Evolutionary conservation across 2,888 invertebrate species (phyloP).

Genomic region (Ornithoptera alexandrae): DNA sequence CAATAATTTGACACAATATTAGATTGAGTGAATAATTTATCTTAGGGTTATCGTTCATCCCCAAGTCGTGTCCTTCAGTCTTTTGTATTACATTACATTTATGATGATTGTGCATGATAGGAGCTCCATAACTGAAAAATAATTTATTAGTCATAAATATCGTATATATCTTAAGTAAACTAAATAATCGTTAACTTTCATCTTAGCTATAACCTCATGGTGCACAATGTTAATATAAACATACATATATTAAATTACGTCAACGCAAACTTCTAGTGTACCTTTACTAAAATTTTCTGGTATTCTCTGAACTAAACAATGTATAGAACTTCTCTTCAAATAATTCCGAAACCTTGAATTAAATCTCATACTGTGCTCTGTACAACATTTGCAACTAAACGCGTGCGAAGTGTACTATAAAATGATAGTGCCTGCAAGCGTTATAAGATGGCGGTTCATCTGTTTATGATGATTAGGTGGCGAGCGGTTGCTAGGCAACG

Average conservation of each 20-base stretch:
- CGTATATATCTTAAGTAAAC: neutral
- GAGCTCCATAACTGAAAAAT: slow-evolving; percentile 2
- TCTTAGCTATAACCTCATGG: too few species aligned
- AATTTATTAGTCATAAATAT: neutral
- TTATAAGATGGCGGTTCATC: slow-evolving; percentile 49
- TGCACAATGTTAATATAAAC: too few species aligned
- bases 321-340: too few species aligned
- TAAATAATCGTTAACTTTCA: neutral
- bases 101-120: slow-evolving; percentile 4
- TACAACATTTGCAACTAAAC: neutral
- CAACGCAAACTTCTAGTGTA: too few species aligned
- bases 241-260: too few species aligned
- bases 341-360: too few species aligned
- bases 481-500: slow-evolving; percentile 72
- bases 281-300: too few species aligned
- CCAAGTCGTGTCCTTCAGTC: neutral
- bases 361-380: too few species aligned
- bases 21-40: slow-evolving; percentile 3
- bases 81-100: slow-evolving; percentile 11
- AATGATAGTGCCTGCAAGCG: slow-evolving; percentile 18
- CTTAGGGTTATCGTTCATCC: slow-evolving; percentile 11
- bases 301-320: too few species aligned
- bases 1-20: slow-evolving; percentile 11
- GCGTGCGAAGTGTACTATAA: neutral
- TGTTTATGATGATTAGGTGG: slow-evolving; percentile 78